Percentiles rank a stretch among this genome's conserved stretches.
Evolutionary conservation across 2,888 invertebrate genomes (phyloP).

Genomic region (Pandemis cinnamomeana): DNA sequence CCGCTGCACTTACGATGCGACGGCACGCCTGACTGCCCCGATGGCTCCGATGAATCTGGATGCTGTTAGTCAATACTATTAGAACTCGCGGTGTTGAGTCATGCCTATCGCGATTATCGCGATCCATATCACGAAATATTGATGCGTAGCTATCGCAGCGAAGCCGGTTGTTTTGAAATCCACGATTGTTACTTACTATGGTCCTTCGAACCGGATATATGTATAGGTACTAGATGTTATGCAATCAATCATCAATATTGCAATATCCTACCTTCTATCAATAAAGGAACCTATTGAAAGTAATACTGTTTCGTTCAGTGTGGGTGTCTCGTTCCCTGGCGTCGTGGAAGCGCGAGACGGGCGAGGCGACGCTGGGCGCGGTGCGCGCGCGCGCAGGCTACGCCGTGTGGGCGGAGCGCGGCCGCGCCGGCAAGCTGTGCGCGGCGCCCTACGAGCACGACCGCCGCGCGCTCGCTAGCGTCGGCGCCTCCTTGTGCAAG

Average conservation of each 20-base stretch:
- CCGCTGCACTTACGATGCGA: constrained; percentile 90
- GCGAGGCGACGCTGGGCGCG: constrained; percentile 88
- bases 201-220: too few relatives aligned
- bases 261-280: neutral
- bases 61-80: constrained; percentile 87
- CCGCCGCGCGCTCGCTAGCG: constrained; percentile 86
- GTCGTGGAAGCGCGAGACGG: constrained; percentile 85
- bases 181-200: too few relatives aligned
- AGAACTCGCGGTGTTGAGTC: too few relatives aligned
- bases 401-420: constrained; percentile 93
- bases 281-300: neutral
- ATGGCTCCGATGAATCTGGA: constrained; percentile 93
- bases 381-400: constrained; percentile 91
- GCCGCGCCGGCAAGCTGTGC: constrained; percentile 91
- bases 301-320: constrained; percentile 77
- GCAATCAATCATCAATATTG: too few relatives aligned
- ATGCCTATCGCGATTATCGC: too few relatives aligned
- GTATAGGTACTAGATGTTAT: too few relatives aligned
- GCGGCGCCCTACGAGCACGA: constrained; percentile 90
- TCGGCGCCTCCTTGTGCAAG: constrained; percentile 91
- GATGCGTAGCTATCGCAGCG: too few relatives aligned
- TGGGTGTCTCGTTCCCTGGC: constrained; percentile 89
- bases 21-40: constrained; percentile 92
- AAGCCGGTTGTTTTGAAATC: too few relatives aligned
- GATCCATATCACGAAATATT: too few relatives aligned